These are phyloP conservation scores for Sitobion miscanthi DNA, from an alignment of 1,140 invertebrate species.

Conservation along the genomic window DNA sequence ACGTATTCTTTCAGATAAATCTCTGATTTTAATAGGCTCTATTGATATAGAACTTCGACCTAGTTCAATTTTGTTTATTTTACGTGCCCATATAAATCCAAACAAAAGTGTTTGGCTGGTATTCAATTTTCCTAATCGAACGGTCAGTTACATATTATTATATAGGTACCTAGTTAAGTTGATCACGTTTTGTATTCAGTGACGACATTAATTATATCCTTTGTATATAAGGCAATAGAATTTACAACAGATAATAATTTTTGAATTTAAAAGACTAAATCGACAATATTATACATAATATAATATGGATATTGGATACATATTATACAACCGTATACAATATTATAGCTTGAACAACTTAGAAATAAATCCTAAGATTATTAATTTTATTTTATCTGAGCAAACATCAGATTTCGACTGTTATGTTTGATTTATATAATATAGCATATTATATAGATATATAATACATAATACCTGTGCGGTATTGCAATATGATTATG, in stretches of 20 bases:
- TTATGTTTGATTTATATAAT: not conserved
- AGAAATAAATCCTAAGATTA: not conserved
- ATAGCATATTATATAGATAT: too few species aligned
- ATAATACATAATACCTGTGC: too few species aligned
- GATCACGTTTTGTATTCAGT: not conserved
- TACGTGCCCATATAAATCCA: not conserved
- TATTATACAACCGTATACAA: too few species aligned
- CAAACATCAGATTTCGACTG: not conserved
- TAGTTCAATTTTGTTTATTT: not conserved
- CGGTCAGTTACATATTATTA: not conserved
- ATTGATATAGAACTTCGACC: not conserved
- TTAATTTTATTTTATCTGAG: not conserved
- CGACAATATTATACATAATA: not conserved
- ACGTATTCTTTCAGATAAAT: not conserved
- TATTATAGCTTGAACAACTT: not conserved
- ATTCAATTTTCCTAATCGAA: not conserved
- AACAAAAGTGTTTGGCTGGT: not conserved
- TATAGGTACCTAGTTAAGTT: not conserved
- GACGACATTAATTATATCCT: not conserved
- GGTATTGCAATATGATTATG: not conserved
- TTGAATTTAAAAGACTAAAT: not conserved
- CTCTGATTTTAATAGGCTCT: not conserved
- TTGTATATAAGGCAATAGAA: not conserved
- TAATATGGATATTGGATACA: too few species aligned
- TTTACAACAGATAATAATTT: not conserved